A percentile compares a stretch with the other conserved stretches of the same genome.
Evolutionary conservation across 1,140 invertebrate species (phyloP).

Genomic region (Caenorhabditis inopinata): DNA sequence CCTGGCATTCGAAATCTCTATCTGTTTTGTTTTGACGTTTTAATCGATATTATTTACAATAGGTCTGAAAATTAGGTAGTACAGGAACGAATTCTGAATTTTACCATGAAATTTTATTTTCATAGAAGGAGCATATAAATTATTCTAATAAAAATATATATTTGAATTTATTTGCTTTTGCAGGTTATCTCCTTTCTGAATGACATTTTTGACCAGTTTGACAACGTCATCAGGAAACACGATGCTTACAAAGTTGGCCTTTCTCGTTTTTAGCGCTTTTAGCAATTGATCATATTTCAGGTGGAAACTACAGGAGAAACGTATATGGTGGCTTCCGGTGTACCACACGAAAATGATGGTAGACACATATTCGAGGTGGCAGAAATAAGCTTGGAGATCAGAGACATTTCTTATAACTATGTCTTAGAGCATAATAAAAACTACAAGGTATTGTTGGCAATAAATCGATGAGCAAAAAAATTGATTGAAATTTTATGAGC

Average conservation of each 20-base stretch:
- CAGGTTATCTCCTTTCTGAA: slow-evolving; percentile 79
- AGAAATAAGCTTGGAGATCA: slow-evolving; percentile 67
- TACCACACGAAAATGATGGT: slow-evolving; percentile 78
- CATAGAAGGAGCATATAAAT: too few relatives aligned
- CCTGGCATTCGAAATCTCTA: too few relatives aligned
- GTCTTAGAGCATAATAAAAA: background rate
- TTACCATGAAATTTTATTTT: too few relatives aligned
- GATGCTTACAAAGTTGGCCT: slow-evolving; percentile 75
- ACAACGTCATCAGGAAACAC: slow-evolving; percentile 77
- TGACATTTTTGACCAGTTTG: slow-evolving; percentile 78
- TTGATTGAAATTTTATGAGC: too few relatives aligned
- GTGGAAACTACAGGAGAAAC: slow-evolving; percentile 68
- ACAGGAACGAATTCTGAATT: too few relatives aligned
- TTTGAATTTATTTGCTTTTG: too few relatives aligned
- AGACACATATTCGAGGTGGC: slow-evolving; percentile 72
- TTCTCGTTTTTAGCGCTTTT: background rate
- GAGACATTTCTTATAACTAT: slow-evolving; percentile 50
- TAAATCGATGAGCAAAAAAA: too few relatives aligned
- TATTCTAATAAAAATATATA: too few relatives aligned
- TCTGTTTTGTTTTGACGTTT: too few relatives aligned
- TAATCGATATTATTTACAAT: too few relatives aligned
- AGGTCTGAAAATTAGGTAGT: too few relatives aligned
- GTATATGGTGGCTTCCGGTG: slow-evolving; percentile 85
- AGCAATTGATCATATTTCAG: background rate
- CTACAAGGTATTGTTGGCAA: too few relatives aligned